Conservation (phyloP, 2,888 invertebrate genomes). For the Acleris literana region DNA sequence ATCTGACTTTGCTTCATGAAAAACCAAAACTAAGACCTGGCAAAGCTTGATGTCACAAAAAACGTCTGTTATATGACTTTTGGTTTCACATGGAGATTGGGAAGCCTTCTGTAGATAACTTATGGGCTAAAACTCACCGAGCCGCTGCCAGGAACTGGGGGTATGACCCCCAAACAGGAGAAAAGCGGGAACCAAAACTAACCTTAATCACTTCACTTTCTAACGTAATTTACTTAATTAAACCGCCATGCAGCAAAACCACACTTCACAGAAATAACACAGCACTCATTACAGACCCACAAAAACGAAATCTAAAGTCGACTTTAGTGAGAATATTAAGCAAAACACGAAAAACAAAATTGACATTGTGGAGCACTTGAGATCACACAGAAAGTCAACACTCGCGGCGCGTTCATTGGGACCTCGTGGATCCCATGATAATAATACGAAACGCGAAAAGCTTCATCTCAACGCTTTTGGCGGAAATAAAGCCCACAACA, state of each 20-base stretch:
- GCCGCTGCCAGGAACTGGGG: slow-evolving; percentile 62
- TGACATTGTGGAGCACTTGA: slow-evolving; percentile 63
- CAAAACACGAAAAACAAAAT: slow-evolving; percentile 72
- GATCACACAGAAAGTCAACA: slow-evolving; percentile 42
- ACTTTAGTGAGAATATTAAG: slow-evolving; percentile 50
- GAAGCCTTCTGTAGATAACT: slow-evolving; percentile 65
- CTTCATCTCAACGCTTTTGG: slow-evolving; percentile 67
- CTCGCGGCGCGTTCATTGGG: slow-evolving; percentile 41
- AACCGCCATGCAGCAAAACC: slow-evolving; percentile 16
- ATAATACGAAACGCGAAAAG: slow-evolving; percentile 51
- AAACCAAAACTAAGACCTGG: slow-evolving; percentile 19
- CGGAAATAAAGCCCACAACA: slow-evolving; percentile 50
- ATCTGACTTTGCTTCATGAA: slow-evolving; percentile 25
- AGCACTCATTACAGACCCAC: slow-evolving; percentile 33
- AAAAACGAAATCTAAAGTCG: slow-evolving; percentile 36
- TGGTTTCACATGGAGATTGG: slow-evolving; percentile 49
- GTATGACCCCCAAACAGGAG: slow-evolving; percentile 51
- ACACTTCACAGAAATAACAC: slow-evolving; percentile 24
- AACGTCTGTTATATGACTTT: not conserved
- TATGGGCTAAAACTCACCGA: slow-evolving; percentile 78
- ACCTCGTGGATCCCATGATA: slow-evolving; percentile 39
- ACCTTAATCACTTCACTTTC: slow-evolving; percentile 56
- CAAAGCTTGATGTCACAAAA: not conserved
- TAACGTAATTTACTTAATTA: slow-evolving; percentile 24
- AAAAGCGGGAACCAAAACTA: slow-evolving; percentile 80